These are phyloP conservation scores for Vicugna pacos DNA, from an alignment of 2,113 vertebrate genomes.

Conservation along the genomic window DNA sequence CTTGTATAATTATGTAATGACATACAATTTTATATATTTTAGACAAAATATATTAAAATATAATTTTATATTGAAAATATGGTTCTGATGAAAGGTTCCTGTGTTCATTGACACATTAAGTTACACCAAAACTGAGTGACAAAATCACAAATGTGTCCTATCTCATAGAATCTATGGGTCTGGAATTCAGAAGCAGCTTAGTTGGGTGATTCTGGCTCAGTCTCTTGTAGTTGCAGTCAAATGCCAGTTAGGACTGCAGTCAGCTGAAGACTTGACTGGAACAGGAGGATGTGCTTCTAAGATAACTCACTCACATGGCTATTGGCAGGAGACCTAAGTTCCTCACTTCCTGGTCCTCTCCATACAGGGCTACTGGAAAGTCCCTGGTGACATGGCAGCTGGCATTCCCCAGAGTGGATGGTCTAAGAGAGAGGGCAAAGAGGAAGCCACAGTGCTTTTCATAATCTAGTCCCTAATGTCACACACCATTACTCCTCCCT, in stretches of 20 bases:
- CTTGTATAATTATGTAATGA: background rate
- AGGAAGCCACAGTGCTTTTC: background rate
- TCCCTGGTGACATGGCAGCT: background rate
- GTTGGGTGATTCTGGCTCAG: background rate
- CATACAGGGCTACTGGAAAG: background rate
- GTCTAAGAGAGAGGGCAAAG: background rate
- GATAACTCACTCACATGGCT: background rate
- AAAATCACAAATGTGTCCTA: background rate
- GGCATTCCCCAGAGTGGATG: background rate
- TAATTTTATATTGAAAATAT: slow-evolving; percentile 22
- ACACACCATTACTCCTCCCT: background rate
- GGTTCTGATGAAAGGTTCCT: background rate
- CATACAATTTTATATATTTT: background rate
- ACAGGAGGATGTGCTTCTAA: background rate
- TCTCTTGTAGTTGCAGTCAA: background rate
- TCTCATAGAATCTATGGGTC: background rate
- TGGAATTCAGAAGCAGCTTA: background rate
- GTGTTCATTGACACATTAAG: background rate
- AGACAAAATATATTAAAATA: background rate
- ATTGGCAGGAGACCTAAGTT: background rate
- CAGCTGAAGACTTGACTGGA: background rate
- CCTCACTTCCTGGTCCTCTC: background rate
- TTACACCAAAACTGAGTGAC: background rate
- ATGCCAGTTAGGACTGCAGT: background rate
- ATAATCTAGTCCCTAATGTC: background rate